Conservation (phyloP, 2,888 invertebrate species). For the Volucella inflata region DNA sequence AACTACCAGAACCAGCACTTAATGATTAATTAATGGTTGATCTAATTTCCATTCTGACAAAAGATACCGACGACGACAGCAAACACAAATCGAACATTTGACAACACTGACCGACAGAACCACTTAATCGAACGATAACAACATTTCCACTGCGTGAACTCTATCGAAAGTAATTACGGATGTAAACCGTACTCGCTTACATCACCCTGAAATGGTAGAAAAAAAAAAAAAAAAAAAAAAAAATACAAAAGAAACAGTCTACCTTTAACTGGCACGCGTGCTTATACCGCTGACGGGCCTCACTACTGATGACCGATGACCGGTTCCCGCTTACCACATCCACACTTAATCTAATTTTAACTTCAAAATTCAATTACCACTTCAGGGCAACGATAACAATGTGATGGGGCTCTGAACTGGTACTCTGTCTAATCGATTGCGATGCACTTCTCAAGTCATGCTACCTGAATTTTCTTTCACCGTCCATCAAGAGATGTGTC, state of each 20-base stretch:
- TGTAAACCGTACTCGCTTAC: slow-evolving; percentile 41
- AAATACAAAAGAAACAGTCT: slow-evolving; percentile 12
- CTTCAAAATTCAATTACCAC: slow-evolving; percentile 62
- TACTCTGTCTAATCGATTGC: slow-evolving; percentile 46
- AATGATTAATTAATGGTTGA: slow-evolving; percentile 40
- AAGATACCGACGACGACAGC: slow-evolving; percentile 30
- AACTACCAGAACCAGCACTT: not conserved
- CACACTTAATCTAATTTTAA: slow-evolving; percentile 63
- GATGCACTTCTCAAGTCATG: slow-evolving; percentile 38
- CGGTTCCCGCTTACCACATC: slow-evolving; percentile 28
- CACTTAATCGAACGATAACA: slow-evolving; percentile 25
- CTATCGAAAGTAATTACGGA: slow-evolving; percentile 32
- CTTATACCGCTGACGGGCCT: not conserved
- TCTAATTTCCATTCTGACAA: slow-evolving; percentile 17
- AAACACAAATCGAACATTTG: slow-evolving; percentile 25
- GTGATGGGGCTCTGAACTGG: not conserved
- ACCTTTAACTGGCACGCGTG: slow-evolving; percentile 23
- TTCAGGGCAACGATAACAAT: slow-evolving; percentile 53
- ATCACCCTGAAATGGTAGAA: slow-evolving; percentile 1
- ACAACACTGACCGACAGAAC: slow-evolving; percentile 24
- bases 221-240: too few relatives aligned
- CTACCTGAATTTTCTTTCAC: slow-evolving; percentile 52
- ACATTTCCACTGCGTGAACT: slow-evolving; percentile 5
- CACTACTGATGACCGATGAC: not conserved
- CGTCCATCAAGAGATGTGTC: slow-evolving; percentile 9